phyloP scores from a whole-genome alignment of 2,888 invertebrate genomes.

The Atethmia centrago region DNA sequence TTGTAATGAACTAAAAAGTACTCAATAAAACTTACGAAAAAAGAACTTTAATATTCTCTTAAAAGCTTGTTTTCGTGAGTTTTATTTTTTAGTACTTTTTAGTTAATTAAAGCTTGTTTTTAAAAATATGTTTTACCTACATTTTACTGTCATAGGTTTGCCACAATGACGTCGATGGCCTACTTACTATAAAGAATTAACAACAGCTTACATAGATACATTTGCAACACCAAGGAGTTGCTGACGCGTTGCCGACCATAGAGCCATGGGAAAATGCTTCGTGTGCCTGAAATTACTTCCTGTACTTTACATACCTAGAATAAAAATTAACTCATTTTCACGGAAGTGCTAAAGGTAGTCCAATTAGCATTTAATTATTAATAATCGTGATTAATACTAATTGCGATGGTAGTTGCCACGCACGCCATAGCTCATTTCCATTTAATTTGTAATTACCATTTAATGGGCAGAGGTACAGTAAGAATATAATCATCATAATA shows the following conservation, averaged over 20 bases:
- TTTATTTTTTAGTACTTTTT: too few relatives aligned
- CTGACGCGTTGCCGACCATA: not conserved
- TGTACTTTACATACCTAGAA: not conserved
- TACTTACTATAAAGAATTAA: not conserved
- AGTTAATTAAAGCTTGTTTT: too few relatives aligned
- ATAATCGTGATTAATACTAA: conserved; percentile 45
- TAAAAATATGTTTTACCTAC: too few relatives aligned
- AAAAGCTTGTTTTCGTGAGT: too few relatives aligned
- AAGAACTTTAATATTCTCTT: too few relatives aligned
- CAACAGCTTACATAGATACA: not conserved
- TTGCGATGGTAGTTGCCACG: conserved; percentile 40
- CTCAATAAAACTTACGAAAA: too few relatives aligned
- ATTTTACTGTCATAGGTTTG: not conserved
- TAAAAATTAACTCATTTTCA: conserved; percentile 24
- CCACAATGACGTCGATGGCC: too few relatives aligned
- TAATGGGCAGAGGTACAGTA: conserved; percentile 15
- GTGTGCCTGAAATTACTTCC: conserved; percentile 8
- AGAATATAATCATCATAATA: conserved; percentile 45
- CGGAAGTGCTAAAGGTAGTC: conserved; percentile 27
- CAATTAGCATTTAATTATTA: conserved; percentile 51
- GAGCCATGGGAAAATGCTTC: not conserved
- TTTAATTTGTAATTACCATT: conserved; percentile 50
- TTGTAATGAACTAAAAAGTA: too few relatives aligned
- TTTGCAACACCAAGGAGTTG: not conserved
- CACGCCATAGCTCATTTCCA: conserved; percentile 44